Base-by-base conservation (phyloP, 2,797 vertebrate species). In the Sylvia borin region DNA sequence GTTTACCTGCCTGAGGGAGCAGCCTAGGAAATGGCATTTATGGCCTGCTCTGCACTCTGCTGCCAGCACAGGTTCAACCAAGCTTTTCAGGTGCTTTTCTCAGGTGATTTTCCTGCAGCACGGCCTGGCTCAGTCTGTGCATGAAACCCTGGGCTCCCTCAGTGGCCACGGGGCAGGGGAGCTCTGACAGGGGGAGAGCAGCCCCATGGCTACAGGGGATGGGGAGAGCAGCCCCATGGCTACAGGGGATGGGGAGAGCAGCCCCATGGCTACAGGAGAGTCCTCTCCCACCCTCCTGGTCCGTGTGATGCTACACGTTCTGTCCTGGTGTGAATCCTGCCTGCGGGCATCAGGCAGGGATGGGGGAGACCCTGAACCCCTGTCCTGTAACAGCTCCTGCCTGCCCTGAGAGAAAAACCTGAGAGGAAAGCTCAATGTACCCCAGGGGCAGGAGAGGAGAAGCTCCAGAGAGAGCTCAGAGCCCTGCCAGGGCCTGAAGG, bases 261-360 rank as follows among this genome's bases (percentile, higher is more conserved):
- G 45, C 45, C 45, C 45, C 45, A 45, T 1, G n/a, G 38, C 64
- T 16, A 2, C 47, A 14, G 48, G 34, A 36, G 43, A 24, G 8
- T 2, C 10, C 53, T 15, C 22, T 24, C 5, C 58, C 51, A 43
- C 13, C 50, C 74, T 38, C 29, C 34, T 18, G 17, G 1, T 7
- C 50, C 0, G 0, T 6, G 51, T 21, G 50, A 5, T 13, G 68
- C 42, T 4, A 14, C 60, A 11, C 0, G 1, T 15, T 48, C 4
- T 42, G 81, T 40, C 51, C 36, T 26, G 43, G 16, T 24, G 51
- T n/a, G 51, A 66, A 12, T 17, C 8, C 66, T 79, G 43, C 58
- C 43, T 5, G 32, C 34, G 64, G 25, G 50, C 50, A 43, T 15
- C 9, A 16, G 50, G 42, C 50, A 71, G 51, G 17, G 67, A n/a